phyloP scores from a whole-genome alignment of 1,140 invertebrate species.

The Drosophila repletoides region DNA sequence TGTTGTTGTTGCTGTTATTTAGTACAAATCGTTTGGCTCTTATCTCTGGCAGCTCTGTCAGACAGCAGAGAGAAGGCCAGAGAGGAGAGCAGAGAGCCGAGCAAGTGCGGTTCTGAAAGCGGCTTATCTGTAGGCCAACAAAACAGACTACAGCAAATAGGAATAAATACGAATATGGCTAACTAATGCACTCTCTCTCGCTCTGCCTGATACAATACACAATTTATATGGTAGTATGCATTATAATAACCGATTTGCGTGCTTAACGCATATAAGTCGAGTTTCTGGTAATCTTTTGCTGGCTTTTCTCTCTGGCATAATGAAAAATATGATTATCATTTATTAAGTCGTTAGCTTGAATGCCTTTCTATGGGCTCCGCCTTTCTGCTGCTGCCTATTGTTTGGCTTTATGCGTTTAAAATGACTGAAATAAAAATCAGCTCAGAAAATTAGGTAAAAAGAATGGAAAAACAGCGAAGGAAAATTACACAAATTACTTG shows the following conservation, averaged over 20 bases:
- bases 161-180: conserved; percentile 3
- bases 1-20: conserved; percentile 48
- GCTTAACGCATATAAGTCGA: conserved; percentile 59
- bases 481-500: conserved; percentile 29
- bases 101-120: conserved; percentile 8
- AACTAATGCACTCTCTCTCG: conserved; percentile 60
- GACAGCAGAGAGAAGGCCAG: conserved; percentile 31
- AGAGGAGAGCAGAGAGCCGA: no score
- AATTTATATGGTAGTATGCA: conserved; percentile 40
- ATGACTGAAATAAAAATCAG: conserved; percentile 15
- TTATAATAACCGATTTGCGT: conserved; percentile 78
- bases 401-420: conserved; percentile 1
- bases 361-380: conserved; percentile 13
- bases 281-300: conserved; percentile 24
- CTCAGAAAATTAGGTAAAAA: conserved; percentile 25
- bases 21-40: conserved; percentile 65
- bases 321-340: conserved; percentile 60
- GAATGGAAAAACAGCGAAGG: conserved; percentile 6
- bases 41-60: conserved; percentile 52
- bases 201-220: conserved; percentile 19
- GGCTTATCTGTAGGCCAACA: conserved; percentile 44
- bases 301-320: conserved; percentile 19
- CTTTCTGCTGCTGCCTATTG: conserved; percentile 13
- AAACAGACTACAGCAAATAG: conserved; percentile 5
- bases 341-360: conserved; percentile 48